Conservation (phyloP, 2,888 invertebrate species). For the Drosophila paracracens region DNA sequence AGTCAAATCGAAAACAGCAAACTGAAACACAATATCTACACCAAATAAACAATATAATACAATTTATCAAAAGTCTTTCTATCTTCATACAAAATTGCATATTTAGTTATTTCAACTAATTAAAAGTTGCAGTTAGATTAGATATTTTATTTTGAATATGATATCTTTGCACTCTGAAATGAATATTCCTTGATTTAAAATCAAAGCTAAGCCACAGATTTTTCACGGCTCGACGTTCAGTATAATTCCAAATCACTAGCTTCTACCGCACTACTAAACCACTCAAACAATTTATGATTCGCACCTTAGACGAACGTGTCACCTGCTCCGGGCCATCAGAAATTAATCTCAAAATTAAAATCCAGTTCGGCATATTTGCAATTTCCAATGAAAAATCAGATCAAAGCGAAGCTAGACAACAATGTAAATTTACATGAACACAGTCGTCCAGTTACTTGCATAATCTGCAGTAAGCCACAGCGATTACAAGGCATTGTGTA, state of each 20-base stretch:
- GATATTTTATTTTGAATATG: not conserved
- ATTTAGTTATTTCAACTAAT: not conserved
- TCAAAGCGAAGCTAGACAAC: conserved; percentile 49
- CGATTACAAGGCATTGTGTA: conserved; percentile 78
- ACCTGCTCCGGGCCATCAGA: conserved; percentile 13
- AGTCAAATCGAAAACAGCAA: too few relatives aligned
- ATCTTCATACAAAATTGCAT: not conserved
- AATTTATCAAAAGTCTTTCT: not conserved
- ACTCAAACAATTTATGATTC: conserved; percentile 74
- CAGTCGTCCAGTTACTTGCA: conserved; percentile 74
- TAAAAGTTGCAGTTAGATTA: not conserved
- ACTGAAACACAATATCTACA: too few relatives aligned
- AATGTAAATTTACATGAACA: conserved; percentile 20
- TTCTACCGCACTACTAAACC: conserved; percentile 70
- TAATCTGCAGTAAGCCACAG: conserved; percentile 83
- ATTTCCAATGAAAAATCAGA: conserved; percentile 57
- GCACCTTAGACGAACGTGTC: conserved; percentile 28
- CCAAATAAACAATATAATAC: not conserved
- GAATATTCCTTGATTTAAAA: not conserved
- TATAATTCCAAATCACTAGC: not conserved
- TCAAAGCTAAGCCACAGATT: not conserved
- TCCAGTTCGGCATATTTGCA: conserved; percentile 17
- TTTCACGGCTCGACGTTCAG: conserved; percentile 1
- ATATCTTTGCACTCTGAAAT: not conserved
- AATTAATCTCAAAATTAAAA: conserved; percentile 78